Percentiles rank a stretch among this genome's conserved stretches.
Conservation (phyloP, 1,140 invertebrate genomes). For the Trichonephila clavata region DNA sequence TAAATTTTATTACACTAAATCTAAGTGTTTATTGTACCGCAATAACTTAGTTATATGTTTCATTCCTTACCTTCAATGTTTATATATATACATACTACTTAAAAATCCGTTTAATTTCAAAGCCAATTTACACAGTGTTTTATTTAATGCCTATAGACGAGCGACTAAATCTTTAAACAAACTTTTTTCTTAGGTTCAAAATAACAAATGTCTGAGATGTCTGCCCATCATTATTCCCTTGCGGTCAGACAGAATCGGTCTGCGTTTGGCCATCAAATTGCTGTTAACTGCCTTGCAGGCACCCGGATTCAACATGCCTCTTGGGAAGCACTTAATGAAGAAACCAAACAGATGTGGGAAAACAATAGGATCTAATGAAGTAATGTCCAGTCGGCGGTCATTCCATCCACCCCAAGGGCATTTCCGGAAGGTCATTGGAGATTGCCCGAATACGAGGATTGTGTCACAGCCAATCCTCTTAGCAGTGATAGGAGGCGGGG, state of each 20-base stretch:
- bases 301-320: neutral
- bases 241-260: neutral
- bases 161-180: too few species aligned
- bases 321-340: conserved; percentile 51
- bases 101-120: too few species aligned
- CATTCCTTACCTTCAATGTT: too few species aligned
- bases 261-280: conserved; percentile 5
- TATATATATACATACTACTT: too few species aligned
- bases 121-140: too few species aligned
- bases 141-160: too few species aligned
- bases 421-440: conserved; percentile 57
- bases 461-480: conserved; percentile 61
- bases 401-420: conserved; percentile 57
- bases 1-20: too few species aligned
- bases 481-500: conserved; percentile 29
- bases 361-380: conserved; percentile 72
- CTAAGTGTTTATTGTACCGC: too few species aligned
- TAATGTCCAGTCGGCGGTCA: conserved; percentile 58
- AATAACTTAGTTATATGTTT: too few species aligned
- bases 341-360: conserved; percentile 68
- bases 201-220: too few species aligned
- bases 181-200: too few species aligned
- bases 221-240: neutral
- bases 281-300: conserved; percentile 33
- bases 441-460: conserved; percentile 53